Percentiles rank a stretch among this genome's conserved stretches.
phyloP scores from a whole-genome alignment of 2,113 vertebrate species.

The Amia ocellicauda region DNA sequence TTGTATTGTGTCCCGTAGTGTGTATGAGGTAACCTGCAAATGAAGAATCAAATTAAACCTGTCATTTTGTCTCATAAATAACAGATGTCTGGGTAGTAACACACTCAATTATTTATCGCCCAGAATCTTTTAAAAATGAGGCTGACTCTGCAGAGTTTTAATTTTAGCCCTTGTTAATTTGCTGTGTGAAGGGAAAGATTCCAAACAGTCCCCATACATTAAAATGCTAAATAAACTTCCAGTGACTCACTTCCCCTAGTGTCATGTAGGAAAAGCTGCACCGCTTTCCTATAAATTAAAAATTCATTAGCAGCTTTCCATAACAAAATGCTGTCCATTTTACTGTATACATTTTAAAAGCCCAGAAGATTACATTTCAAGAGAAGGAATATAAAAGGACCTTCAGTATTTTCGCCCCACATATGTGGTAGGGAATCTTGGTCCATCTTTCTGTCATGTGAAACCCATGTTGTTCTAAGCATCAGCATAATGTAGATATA shows the following conservation, averaged over 20 bases:
- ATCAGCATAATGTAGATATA: too few relatives aligned
- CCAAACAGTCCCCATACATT: constrained; percentile 69
- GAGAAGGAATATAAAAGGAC: too few relatives aligned
- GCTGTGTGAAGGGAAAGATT: constrained; percentile 75
- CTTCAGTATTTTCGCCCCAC: too few relatives aligned
- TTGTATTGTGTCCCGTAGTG: neutral
- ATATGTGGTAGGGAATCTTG: too few relatives aligned
- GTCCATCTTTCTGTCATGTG: too few relatives aligned
- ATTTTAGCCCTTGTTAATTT: constrained; percentile 80
- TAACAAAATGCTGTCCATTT: constrained; percentile 66
- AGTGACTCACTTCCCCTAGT: constrained; percentile 57
- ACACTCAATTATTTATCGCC: constrained; percentile 81
- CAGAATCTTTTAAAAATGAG: constrained; percentile 77
- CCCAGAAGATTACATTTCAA: too few relatives aligned
- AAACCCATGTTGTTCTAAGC: too few relatives aligned
- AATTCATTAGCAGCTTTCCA: constrained; percentile 69
- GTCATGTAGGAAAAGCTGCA: constrained; percentile 54
- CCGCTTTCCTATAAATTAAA: constrained; percentile 67
- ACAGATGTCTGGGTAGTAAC: constrained; percentile 68
- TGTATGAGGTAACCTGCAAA: constrained; percentile 49
- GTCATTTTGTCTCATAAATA: constrained; percentile 86
- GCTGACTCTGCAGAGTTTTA: constrained; percentile 79
- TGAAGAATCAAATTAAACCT: constrained; percentile 76
- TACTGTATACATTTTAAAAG: neutral
- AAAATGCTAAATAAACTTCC: constrained; percentile 74